Evolutionary conservation across 2,113 vertebrate species (phyloP), one percentile per base, ranked within the genome.

Genomic region (Planiliza haematocheilus): DNA sequence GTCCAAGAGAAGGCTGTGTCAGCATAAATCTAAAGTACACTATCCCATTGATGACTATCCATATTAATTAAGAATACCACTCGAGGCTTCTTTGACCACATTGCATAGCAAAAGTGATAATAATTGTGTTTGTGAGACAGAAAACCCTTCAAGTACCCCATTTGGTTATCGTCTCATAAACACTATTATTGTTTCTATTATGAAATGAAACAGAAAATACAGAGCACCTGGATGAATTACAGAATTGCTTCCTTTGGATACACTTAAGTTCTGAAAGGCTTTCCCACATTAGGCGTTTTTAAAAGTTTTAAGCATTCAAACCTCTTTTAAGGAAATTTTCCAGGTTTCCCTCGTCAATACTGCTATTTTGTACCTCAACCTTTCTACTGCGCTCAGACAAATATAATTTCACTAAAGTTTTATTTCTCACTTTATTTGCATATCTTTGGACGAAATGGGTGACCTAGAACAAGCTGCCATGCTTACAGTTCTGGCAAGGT

Each of bases 1-100:
- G 80, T 87, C 83, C 80, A 84, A 79, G 79, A 83, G 62, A 77
- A 81, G 79, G 84, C 77, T 68, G 60, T 77, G 79, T 86, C 83
- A 78, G 86, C 83, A 57, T 70, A 57, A 77, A 81, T 81, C 83
- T 38, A 70, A 78, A 68, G 75, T 71, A 79, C 75, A 58, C 80
- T 67, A 68, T 83, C 64, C 49, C 51, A 72, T 81, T 80, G 67
- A 62, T 43, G 2, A 74, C 69, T 50, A 45, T 84, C 66, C 53
- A 59, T 79, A 83, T 83, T 85, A 88, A 87, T 86, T 84, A 88
- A 53, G 60, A 80, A 68, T 74, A 76, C 46, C 84, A 55, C 74
- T 38, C 10, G 60, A 66, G 50, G 67, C 65, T 50, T 81, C 70
- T 78, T 72, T 88, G 73, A 78, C 74, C 7, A 24, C 74, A 43